These are phyloP conservation scores for Euglossa dilemma DNA, from an alignment of 1,140 invertebrate species.

Conservation along the genomic window DNA sequence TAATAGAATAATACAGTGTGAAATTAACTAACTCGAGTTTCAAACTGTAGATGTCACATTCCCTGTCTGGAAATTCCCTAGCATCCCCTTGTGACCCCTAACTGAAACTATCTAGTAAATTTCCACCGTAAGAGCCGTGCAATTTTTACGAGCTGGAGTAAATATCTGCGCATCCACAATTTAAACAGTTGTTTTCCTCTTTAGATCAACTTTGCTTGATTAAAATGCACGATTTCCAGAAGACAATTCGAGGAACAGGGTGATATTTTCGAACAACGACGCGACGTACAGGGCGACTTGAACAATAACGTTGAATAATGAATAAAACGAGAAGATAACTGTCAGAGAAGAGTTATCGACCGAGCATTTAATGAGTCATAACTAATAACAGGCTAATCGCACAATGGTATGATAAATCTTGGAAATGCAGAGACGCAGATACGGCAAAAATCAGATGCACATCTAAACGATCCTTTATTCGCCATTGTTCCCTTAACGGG, in stretches of 20 bases:
- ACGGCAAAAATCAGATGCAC: background rate
- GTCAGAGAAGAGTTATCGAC: conserved; percentile 18
- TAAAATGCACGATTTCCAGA: background rate
- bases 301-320: conserved; percentile 13
- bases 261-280: background rate
- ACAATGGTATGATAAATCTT: background rate
- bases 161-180: too few species aligned
- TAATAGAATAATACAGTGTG: too few species aligned
- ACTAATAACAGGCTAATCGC: conserved; percentile 14
- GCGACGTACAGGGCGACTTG: background rate
- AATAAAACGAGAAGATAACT: conserved; percentile 4
- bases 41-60: too few species aligned
- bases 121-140: too few species aligned
- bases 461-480: too few species aligned
- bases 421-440: background rate
- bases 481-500: too few species aligned
- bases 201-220: too few species aligned
- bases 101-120: too few species aligned
- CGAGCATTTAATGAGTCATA: conserved; percentile 13
- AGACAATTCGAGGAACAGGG: background rate
- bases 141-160: too few species aligned
- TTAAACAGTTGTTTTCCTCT: background rate
- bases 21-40: too few species aligned
- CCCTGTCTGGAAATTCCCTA: too few species aligned
- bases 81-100: too few species aligned